Conservation (phyloP, 2,797 vertebrate species). For the Hafferia zeledoni region DNA sequence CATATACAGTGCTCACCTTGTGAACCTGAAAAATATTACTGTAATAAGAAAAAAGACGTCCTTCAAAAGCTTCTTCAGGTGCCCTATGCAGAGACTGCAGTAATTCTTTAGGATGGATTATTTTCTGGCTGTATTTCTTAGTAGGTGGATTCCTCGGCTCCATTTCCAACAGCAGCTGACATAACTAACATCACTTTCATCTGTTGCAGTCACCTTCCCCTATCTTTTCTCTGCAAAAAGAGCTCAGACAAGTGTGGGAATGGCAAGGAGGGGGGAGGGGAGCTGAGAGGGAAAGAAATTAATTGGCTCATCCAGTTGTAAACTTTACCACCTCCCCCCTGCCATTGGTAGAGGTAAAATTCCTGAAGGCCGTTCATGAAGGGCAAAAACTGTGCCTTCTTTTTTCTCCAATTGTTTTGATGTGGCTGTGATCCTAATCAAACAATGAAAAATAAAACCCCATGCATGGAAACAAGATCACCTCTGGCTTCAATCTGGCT, state of each 20-base stretch:
- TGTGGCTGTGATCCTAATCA: conserved; percentile 20
- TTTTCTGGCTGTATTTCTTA: conserved; percentile 60
- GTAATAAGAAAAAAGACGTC: conserved; percentile 61
- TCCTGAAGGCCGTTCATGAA: neutral
- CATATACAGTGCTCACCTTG: conserved; percentile 42
- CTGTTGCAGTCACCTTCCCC: conserved; percentile 40
- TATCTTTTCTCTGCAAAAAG: conserved; percentile 27
- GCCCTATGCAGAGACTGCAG: conserved; percentile 44
- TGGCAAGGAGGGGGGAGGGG: neutral
- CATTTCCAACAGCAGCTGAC: conserved; percentile 40
- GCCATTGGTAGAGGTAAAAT: neutral
- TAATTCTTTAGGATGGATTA: conserved; percentile 61
- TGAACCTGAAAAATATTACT: conserved; percentile 68
- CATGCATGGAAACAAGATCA: conserved; percentile 28
- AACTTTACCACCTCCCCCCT: neutral
- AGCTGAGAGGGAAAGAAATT: neutral
- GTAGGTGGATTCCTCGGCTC: conserved; percentile 23
- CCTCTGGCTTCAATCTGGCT: conserved; percentile 46
- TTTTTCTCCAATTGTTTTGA: neutral
- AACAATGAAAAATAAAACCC: conserved; percentile 28
- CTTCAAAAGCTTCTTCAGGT: conserved; percentile 62
- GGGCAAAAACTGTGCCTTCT: neutral
- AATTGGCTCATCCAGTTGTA: neutral
- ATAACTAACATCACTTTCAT: conserved; percentile 50
- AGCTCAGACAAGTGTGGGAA: neutral